Percentiles rank a stretch among this genome's conserved stretches.
These are phyloP conservation scores for Drosophila nebulosa DNA, from an alignment of 1,140 invertebrate species.

Conservation along the genomic window DNA sequence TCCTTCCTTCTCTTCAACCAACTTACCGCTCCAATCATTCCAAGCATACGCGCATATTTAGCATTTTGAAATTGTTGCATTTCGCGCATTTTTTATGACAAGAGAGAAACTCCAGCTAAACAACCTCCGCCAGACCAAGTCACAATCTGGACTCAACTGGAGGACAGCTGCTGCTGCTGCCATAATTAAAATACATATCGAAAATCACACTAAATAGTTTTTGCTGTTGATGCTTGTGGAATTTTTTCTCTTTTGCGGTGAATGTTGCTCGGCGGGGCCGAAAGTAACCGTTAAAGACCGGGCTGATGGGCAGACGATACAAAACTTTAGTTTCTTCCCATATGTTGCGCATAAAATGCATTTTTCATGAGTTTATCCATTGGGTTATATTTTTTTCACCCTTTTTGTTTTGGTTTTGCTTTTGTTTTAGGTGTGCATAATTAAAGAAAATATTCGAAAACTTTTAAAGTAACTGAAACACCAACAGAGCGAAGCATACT, in stretches of 20 bases:
- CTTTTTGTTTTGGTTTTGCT: neutral
- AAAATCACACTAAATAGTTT: conserved; percentile 57
- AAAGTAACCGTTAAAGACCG: neutral
- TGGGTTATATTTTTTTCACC: conserved; percentile 3
- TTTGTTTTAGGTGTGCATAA: too few species aligned
- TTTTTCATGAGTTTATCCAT: too few species aligned
- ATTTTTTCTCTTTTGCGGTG: conserved; percentile 10
- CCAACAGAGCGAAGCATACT: neutral
- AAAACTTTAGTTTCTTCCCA: neutral
- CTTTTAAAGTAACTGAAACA: neutral
- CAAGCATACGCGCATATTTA: conserved; percentile 76
- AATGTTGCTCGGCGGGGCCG: conserved; percentile 13
- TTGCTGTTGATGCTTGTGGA: conserved; percentile 19
- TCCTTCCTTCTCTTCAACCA: neutral
- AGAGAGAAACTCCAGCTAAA: conserved; percentile 39
- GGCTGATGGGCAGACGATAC: neutral
- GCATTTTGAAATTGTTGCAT: conserved; percentile 77
- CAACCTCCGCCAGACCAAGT: conserved; percentile 21
- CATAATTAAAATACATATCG: conserved; percentile 70
- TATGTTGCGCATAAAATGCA: neutral
- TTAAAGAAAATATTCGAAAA: too few species aligned
- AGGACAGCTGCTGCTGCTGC: conserved; percentile 27
- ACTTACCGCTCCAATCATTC: conserved; percentile 58
- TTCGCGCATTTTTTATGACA: conserved; percentile 76
- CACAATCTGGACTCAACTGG: neutral